Evolutionary conservation across 2,888 invertebrate species (phyloP).

Genomic region (Balanococcus diminutus): DNA sequence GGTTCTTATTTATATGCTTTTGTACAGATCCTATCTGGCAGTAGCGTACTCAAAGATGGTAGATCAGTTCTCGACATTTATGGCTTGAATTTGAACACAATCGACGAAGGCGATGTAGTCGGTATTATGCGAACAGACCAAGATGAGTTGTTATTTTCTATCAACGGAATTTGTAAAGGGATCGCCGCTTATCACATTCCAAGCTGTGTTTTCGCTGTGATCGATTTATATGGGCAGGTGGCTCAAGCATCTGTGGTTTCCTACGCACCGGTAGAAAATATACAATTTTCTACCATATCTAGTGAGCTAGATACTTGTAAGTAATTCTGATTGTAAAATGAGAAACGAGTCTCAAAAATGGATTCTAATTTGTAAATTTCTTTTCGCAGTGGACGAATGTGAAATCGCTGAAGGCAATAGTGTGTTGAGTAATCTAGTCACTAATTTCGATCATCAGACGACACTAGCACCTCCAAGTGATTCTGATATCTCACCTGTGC

Average conservation of each 20-base stretch:
- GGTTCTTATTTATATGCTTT: background rate
- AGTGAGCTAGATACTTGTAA: slow-evolving; percentile 43
- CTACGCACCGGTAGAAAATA: slow-evolving; percentile 35
- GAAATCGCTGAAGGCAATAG: slow-evolving; percentile 47
- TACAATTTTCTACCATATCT: slow-evolving; percentile 28
- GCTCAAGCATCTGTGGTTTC: slow-evolving; percentile 71
- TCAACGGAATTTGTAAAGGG: slow-evolving; percentile 88
- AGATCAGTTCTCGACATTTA: slow-evolving; percentile 78
- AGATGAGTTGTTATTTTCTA: slow-evolving; percentile 84
- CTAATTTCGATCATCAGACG: slow-evolving; percentile 44
- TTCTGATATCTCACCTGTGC: background rate
- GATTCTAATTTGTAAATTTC: background rate
- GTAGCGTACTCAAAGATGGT: slow-evolving; percentile 84
- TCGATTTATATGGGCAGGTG: slow-evolving; percentile 84
- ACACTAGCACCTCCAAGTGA: slow-evolving; percentile 9
- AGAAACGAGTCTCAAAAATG: background rate
- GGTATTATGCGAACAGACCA: slow-evolving; percentile 79
- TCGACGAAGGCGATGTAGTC: slow-evolving; percentile 81
- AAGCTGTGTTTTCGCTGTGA: slow-evolving; percentile 73
- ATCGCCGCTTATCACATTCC: slow-evolving; percentile 83
- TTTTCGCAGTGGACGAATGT: slow-evolving; percentile 40
- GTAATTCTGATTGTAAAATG: background rate
- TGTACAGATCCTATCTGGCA: slow-evolving; percentile 89
- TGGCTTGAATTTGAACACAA: slow-evolving; percentile 81
- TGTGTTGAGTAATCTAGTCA: slow-evolving; percentile 49